Conservation (phyloP, 2,113 vertebrate species). For the Rhagologus leucostigma region DNA sequence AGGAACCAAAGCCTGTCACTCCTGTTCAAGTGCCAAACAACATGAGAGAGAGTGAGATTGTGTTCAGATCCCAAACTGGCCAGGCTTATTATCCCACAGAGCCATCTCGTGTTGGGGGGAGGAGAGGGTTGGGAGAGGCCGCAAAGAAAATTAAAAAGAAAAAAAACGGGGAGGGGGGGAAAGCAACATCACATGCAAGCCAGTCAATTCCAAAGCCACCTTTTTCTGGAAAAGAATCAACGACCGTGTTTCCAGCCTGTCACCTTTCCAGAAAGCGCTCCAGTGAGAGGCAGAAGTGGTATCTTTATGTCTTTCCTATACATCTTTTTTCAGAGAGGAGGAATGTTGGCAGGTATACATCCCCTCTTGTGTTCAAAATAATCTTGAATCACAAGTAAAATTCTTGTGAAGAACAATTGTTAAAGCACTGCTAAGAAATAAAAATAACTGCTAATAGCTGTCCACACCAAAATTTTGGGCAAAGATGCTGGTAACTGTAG, state of each 20-base stretch:
- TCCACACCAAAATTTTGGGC: background rate
- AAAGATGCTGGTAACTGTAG: background rate
- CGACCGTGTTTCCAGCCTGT: background rate
- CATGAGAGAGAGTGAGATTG: conserved; percentile 38
- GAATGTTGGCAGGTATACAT: background rate
- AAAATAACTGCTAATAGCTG: background rate
- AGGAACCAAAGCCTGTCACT: conserved; percentile 62
- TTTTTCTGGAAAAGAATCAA: background rate
- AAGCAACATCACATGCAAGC: background rate
- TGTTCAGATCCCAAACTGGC: conserved; percentile 44
- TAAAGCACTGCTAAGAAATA: background rate
- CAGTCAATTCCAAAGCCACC: background rate
- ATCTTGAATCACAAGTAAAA: background rate
- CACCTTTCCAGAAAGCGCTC: background rate
- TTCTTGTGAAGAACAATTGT: background rate
- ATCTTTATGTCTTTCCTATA: background rate
- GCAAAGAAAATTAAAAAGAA: background rate
- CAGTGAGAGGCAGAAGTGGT: background rate
- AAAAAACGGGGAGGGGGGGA: rapidly evolving
- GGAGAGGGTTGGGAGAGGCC: background rate
- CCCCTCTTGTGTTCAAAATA: background rate
- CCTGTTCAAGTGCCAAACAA: conserved; percentile 66
- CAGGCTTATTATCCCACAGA: conserved; percentile 12
- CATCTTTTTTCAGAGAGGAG: background rate
- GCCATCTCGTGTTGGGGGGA: background rate